Percentiles rank a stretch among this genome's conserved stretches.
phyloP scores from a whole-genome alignment of 1,140 invertebrate genomes.

The Coptotermes formosanus region DNA sequence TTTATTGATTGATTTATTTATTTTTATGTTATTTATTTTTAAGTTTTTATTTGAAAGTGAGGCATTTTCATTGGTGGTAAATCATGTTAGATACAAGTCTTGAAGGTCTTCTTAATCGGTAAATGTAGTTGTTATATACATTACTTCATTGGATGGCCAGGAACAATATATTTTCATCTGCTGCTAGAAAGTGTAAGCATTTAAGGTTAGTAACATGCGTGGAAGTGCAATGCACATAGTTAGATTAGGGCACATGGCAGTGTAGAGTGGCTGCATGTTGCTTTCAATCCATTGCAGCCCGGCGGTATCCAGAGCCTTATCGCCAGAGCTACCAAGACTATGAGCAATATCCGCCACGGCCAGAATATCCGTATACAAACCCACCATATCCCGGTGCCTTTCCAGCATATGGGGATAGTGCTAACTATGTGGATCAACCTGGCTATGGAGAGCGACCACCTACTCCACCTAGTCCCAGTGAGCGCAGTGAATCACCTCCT shows the following conservation, averaged over 20 bases:
- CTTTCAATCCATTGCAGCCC: slow-evolving; percentile 35
- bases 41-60: too few relatives aligned
- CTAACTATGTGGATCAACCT: slow-evolving; percentile 45
- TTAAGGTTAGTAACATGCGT: not conserved
- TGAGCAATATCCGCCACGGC: slow-evolving; percentile 56
- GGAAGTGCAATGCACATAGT: not conserved
- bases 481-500: slow-evolving; percentile 60
- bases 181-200: not conserved
- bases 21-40: too few relatives aligned
- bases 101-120: too few relatives aligned
- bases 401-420: slow-evolving; percentile 40
- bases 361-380: slow-evolving; percentile 45
- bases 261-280: not conserved
- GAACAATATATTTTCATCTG: too few relatives aligned
- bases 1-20: too few relatives aligned
- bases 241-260: not conserved
- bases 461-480: slow-evolving; percentile 58
- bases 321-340: slow-evolving; percentile 57
- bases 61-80: too few relatives aligned
- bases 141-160: too few relatives aligned
- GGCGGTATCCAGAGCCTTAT: slow-evolving; percentile 41
- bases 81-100: too few relatives aligned
- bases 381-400: slow-evolving; percentile 44
- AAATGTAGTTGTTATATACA: too few relatives aligned
- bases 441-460: slow-evolving; percentile 53